Conservation (phyloP, 2,888 invertebrate genomes). For the Exocentrus adspersus region DNA sequence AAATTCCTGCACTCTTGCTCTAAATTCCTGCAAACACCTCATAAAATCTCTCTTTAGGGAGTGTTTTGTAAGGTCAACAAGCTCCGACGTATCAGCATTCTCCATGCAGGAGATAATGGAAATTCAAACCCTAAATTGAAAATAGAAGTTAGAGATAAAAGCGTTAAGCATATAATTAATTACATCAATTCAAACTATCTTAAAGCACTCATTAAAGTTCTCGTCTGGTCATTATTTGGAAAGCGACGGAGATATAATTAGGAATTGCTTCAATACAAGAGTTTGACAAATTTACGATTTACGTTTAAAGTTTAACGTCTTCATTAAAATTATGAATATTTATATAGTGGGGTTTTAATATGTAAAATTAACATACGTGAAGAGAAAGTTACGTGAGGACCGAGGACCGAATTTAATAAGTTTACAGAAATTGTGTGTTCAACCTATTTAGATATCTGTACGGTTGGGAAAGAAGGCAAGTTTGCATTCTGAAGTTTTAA, state of each 20-base stretch:
- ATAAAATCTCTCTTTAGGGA: too few species aligned
- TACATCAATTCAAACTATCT: background rate
- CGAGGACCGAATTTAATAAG: background rate
- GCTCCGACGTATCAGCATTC: background rate
- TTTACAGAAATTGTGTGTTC: background rate
- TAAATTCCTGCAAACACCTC: too few species aligned
- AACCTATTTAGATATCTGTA: background rate
- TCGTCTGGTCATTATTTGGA: background rate
- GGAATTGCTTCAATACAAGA: background rate
- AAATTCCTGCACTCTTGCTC: too few species aligned
- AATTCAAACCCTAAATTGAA: background rate
- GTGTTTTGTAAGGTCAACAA: too few species aligned
- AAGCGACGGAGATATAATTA: background rate
- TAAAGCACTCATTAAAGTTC: background rate
- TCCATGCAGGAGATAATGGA: background rate
- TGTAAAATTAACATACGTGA: background rate
- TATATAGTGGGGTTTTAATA: background rate
- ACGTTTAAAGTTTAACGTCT: constrained; percentile 1
- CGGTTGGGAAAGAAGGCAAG: too few species aligned
- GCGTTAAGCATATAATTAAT: background rate
- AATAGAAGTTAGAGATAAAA: background rate
- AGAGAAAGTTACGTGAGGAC: background rate
- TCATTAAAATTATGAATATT: constrained; percentile 14
- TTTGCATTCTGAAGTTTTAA: too few species aligned
- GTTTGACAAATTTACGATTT: background rate